phyloP scores from a whole-genome alignment of 1,140 invertebrate species.

The Neoseiulus cucumeris region DNA sequence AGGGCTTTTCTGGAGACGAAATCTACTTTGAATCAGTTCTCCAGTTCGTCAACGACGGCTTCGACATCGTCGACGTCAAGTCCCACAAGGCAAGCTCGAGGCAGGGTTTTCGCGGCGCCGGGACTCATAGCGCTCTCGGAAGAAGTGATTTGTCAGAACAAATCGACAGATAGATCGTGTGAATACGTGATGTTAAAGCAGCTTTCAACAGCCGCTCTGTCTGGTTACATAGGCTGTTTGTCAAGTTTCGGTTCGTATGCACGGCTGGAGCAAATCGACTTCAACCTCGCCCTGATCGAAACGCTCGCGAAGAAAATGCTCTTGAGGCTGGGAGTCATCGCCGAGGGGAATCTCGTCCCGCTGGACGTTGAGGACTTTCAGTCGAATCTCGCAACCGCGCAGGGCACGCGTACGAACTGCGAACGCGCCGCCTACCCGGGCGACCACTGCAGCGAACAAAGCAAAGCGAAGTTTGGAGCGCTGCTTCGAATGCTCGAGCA shows the following conservation, averaged over 20 bases:
- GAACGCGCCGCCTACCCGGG: background rate
- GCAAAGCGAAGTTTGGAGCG: slow-evolving; percentile 2
- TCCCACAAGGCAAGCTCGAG: background rate
- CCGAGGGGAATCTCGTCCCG: background rate
- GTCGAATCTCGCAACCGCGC: background rate
- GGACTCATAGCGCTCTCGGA: background rate
- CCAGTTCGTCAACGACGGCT: no score
- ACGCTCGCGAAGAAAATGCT: background rate
- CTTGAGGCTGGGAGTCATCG: background rate
- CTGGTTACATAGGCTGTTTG: slow-evolving; percentile 5
- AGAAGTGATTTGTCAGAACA: slow-evolving; percentile 4
- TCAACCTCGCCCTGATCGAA: background rate
- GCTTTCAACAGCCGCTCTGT: background rate
- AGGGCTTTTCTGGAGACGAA: no score
- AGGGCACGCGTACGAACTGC: background rate
- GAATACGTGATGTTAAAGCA: background rate
- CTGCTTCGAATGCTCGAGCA: slow-evolving; percentile 6
- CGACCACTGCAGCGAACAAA: background rate
- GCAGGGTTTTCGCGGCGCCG: background rate
- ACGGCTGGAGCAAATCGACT: background rate
- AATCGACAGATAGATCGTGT: slow-evolving; percentile 7
- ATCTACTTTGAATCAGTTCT: no score
- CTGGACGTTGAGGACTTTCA: slow-evolving; percentile 4
- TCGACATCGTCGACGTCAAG: no score
- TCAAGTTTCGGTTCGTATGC: background rate